Conservation (phyloP, 2,797 vertebrate species). For the Channallabes apus region DNA sequence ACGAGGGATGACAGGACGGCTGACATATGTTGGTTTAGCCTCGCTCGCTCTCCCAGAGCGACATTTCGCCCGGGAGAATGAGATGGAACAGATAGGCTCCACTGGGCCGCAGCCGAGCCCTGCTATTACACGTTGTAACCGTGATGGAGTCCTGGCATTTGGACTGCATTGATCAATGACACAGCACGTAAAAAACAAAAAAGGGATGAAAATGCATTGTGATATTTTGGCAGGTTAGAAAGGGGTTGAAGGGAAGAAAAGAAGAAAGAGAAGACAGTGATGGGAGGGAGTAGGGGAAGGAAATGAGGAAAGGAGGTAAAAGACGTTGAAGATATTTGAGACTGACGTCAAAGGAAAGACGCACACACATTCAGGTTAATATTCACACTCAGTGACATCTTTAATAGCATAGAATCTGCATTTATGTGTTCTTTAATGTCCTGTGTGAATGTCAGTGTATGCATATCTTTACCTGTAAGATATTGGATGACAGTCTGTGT, state of each 20-base stretch:
- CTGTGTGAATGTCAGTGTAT: constrained; percentile 27
- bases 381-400: constrained; percentile 60
- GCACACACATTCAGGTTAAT: neutral
- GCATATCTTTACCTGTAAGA: constrained; percentile 43
- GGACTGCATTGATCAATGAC: constrained; percentile 79
- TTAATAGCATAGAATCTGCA: constrained; percentile 55
- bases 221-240: constrained; percentile 75
- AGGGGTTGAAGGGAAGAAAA: constrained; percentile 32
- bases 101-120: constrained; percentile 61
- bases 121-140: constrained; percentile 59
- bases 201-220: constrained; percentile 69
- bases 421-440: constrained; percentile 15
- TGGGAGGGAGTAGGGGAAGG: neutral
- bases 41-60: constrained; percentile 63
- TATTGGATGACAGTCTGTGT: constrained; percentile 39
- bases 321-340: constrained; percentile 37
- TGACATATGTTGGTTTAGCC: constrained; percentile 65
- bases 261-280: constrained; percentile 29
- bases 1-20: constrained; percentile 54
- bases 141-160: constrained; percentile 81
- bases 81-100: constrained; percentile 68
- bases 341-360: constrained; percentile 56
- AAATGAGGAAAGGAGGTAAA: constrained; percentile 28
- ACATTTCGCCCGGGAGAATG: constrained; percentile 59
- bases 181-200: constrained; percentile 69